Evolutionary conservation across 2,113 vertebrate species (phyloP), one percentile per base, ranked within the genome.

Genomic region (Rhinolophus sinicus): DNA sequence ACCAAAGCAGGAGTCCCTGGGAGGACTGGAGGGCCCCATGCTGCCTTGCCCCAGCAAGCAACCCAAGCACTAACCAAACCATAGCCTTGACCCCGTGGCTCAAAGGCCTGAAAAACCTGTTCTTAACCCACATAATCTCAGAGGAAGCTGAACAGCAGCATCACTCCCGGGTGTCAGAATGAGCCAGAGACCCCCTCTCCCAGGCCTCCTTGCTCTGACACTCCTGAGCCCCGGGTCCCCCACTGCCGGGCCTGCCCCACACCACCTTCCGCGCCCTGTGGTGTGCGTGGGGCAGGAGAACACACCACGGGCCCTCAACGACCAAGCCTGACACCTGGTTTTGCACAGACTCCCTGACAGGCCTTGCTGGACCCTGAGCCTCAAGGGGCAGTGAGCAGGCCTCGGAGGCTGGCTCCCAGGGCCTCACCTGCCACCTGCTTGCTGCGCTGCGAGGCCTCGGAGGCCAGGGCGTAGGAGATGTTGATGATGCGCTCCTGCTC

Each of bases 401-500:
- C 72, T 24, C 11, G 9, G 81, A 80, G 85, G n/a, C 14, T 9
- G 52, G 62, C 5, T 4, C 2, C 54, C 14, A 0, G 0, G 10
- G 97, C 85, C 99, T 98, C 98, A 99, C 99, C 99, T 99, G 99
- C 98, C 83, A 99, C 99, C 93, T 99, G 99, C 98, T 99, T 99
- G 98, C 99, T 99, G 98, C 99, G 99, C 97, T 99, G 99, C 22
- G 99, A 99, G 93, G 99, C 99, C 98, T 99, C 99, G 0, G 99
- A 99, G 98, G 99, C 99, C 96, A 99, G 98, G 69, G 99, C 99
- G 11, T 99, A 99, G 97, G 99, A 99, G 98, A 99, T 99, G 98
- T 99, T 99, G 98, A 99, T 99, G 98, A 99, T 99, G 95, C 99
- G 98, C 97, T 99, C 99, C 98, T 99, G 99, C 96, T 99, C 99